Conservation (phyloP, 37 sponge, comb jelly and placozoan species). For the Spongilla lacustris region DNA sequence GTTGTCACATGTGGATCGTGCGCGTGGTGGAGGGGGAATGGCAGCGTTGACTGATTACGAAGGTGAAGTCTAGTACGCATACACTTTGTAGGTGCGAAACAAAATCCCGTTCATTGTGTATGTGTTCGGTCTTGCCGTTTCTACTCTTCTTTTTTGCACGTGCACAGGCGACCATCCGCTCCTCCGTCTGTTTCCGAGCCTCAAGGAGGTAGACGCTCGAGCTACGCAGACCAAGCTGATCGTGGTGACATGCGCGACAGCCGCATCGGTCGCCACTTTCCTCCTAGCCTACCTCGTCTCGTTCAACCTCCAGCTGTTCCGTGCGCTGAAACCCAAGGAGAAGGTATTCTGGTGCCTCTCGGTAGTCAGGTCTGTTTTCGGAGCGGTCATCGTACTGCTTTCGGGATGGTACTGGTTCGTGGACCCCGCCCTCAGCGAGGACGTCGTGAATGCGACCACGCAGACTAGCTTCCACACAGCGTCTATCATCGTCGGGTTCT, state of each 20-base stretch:
- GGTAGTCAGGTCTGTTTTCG: conserved; percentile 47
- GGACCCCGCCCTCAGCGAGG: conserved; percentile 39
- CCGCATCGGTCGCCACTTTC: conserved; percentile 2
- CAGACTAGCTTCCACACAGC: conserved; percentile 8
- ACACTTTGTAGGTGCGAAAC: not conserved
- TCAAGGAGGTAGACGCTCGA: not conserved
- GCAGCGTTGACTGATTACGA: not conserved
- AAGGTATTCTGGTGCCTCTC: conserved; percentile 70
- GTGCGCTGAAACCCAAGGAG: conserved; percentile 28
- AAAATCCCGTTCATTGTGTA: no score
- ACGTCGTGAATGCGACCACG: conserved; percentile 28
- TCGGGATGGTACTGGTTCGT: conserved; percentile 33
- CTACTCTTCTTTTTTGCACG: no score
- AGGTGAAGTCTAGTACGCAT: not conserved
- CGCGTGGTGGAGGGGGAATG: not conserved
- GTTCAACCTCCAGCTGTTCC: conserved; percentile 15
- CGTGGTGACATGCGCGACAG: not conserved
- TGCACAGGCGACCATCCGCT: not conserved
- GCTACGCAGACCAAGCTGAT: not conserved
- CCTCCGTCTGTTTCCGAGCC: not conserved
- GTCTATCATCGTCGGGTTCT: conserved; percentile 45
- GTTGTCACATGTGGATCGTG: not conserved
- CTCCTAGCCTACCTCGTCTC: conserved; percentile 14
- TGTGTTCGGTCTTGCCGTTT: not conserved
- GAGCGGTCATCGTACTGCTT: conserved; percentile 13